Base-by-base conservation (phyloP, 2,888 invertebrate species). In the Neoaliturus tenellus region DNA sequence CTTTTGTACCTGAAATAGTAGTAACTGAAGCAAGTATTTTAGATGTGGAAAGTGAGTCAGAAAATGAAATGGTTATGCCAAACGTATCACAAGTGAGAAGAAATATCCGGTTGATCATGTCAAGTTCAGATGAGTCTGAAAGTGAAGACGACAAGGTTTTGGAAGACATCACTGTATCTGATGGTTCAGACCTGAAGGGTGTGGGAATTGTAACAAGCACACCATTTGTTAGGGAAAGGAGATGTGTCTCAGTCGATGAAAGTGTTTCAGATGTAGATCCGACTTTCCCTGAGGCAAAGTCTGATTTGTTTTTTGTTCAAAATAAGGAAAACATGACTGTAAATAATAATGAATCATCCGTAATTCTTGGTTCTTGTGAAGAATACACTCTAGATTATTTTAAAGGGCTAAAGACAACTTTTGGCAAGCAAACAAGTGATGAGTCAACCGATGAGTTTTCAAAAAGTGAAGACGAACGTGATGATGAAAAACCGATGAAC, bases 281-380 rank as follows among this genome's bases (percentile, higher is more conserved):
- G 1, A 51, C 51, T 0, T 81, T 81, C 39, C 25, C n/a, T 12
- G 58, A 73, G 14, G 35, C 51, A 4, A 44, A 10, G 14, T 4
- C 71, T 1, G 73, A 55, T 25, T 28, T 73, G 12, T 82, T 82
- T 25, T 28, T 82, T 12, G 73, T 82, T 10, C 55, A 73, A 0
- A 12, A 10, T 31, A 51, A 78, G 55, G 14, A n/a, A 0, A 33
- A 71, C 48, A 8, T 10, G 14, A 31, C 14, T 2, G 14, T 55
- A 1, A 3, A 48, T 17, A 91, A 92, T 71, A 91, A 91, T 88
- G 91, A 92, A 88, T 91, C 92, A 83, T 92, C 92, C n/a, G 93
- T 93, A 5, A 92, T 93, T 14, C 87, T 93, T 51, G 93, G 93
- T 0, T 92, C 93, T 0, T 93, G 93, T 86, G 93, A 93, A 86